phyloP scores from a whole-genome alignment of 2,113 vertebrate genomes.

The Corvus cornix region DNA sequence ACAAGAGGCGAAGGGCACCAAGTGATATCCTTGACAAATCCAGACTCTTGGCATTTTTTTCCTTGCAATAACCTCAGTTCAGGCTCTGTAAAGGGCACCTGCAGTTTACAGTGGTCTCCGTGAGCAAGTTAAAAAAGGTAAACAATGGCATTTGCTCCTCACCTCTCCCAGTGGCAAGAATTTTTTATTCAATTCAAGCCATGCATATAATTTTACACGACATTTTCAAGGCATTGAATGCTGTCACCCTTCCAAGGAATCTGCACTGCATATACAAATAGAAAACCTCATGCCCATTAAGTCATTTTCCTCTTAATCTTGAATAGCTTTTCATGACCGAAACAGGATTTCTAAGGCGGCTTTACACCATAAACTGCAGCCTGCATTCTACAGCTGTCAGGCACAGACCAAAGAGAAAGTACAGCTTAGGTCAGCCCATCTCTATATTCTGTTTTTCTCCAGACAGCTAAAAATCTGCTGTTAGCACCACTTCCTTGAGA shows the following conservation, averaged over 20 bases:
- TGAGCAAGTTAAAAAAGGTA: not conserved
- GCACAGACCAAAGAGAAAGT: not conserved
- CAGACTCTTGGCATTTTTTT: not conserved
- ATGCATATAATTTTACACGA: not conserved
- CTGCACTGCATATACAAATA: constrained; percentile 9
- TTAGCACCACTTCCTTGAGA: not conserved
- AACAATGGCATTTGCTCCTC: not conserved
- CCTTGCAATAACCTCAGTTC: not conserved
- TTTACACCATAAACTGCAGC: not conserved
- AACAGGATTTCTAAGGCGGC: not conserved
- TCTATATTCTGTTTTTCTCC: not conserved
- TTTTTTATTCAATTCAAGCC: not conserved
- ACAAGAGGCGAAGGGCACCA: not conserved
- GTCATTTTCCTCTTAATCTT: not conserved
- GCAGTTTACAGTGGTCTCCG: not conserved
- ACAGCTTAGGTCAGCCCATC: not conserved
- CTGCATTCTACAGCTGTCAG: not conserved
- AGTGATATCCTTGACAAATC: not conserved
- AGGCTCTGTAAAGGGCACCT: not conserved
- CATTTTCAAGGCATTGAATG: not conserved
- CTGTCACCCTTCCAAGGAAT: not conserved
- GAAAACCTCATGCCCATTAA: constrained; percentile 15
- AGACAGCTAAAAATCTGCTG: not conserved
- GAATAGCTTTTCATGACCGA: not conserved
- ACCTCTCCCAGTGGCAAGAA: not conserved